A percentile compares a stretch with the other conserved stretches of the same genome.
Conservation (phyloP, 2,797 vertebrate species). For the Etheostoma nigrum region DNA sequence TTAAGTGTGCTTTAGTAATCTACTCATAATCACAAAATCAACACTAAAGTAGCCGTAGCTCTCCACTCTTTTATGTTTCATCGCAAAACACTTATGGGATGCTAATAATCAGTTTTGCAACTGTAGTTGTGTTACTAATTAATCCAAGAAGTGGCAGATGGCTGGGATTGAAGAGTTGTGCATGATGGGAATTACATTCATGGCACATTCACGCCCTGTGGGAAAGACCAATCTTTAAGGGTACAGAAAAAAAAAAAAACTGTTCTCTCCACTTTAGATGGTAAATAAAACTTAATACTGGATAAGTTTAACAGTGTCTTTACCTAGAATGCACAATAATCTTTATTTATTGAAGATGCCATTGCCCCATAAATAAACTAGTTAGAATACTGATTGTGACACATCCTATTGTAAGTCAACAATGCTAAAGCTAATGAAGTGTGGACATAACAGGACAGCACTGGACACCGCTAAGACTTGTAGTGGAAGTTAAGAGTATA, state of each 20-base stretch:
- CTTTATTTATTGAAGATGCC: background rate
- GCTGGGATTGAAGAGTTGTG: slow-evolving; percentile 41
- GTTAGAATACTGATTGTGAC: background rate
- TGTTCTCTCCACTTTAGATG: background rate
- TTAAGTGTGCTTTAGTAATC: background rate
- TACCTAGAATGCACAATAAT: too few species aligned
- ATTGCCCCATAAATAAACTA: background rate
- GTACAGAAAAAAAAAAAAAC: background rate
- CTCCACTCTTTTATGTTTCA: background rate
- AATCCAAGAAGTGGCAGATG: slow-evolving; percentile 61
- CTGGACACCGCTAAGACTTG: slow-evolving; percentile 21
- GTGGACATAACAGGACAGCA: background rate
- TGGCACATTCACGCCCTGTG: slow-evolving; percentile 31
- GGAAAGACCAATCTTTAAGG: slow-evolving; percentile 27
- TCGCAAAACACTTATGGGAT: slow-evolving; percentile 7
- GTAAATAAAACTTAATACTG: background rate
- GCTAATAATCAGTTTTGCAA: slow-evolving; percentile 13
- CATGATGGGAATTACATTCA: slow-evolving; percentile 52
- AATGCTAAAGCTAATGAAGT: background rate
- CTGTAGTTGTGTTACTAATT: slow-evolving; percentile 17
- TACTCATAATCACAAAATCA: background rate
- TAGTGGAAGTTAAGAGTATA: background rate
- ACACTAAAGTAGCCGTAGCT: background rate
- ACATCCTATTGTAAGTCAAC: background rate
- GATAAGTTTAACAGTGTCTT: background rate